Percentiles rank a stretch among this genome's conserved stretches.
Evolutionary conservation across 2,888 invertebrate species (phyloP).

Genomic region (Caenorhabditis zanzibari): DNA sequence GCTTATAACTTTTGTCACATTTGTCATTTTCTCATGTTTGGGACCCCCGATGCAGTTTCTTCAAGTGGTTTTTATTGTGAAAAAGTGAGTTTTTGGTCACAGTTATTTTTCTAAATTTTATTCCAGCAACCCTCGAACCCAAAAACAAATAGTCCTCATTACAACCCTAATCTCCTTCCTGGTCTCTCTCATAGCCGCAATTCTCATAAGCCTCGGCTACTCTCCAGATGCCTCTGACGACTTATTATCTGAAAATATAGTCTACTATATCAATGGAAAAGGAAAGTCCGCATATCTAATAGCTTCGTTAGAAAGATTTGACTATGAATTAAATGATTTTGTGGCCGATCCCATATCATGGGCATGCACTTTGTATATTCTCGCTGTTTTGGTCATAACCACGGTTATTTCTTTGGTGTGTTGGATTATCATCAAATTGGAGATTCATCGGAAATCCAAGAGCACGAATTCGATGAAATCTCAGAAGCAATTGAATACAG

Average conservation of each 20-base stretch:
- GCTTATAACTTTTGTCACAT: slow-evolving; percentile 46
- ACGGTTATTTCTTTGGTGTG: slow-evolving; percentile 48
- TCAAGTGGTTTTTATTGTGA: slow-evolving; percentile 47
- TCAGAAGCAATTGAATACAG: slow-evolving; percentile 38
- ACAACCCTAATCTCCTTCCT: slow-evolving; percentile 37
- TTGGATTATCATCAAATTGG: slow-evolving; percentile 26
- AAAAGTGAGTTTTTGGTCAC: slow-evolving; percentile 25
- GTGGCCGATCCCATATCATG: slow-evolving; percentile 33
- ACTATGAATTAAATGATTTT: slow-evolving; percentile 19
- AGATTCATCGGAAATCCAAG: slow-evolving; percentile 14
- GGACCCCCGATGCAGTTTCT: slow-evolving; percentile 61
- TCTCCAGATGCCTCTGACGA: slow-evolving; percentile 44
- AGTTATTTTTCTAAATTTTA: background rate
- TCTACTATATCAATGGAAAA: slow-evolving; percentile 56
- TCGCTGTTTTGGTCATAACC: slow-evolving; percentile 24
- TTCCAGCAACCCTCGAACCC: slow-evolving; percentile 29
- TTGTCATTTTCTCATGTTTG: slow-evolving; percentile 54
- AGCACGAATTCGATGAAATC: slow-evolving; percentile 45
- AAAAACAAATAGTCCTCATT: slow-evolving; percentile 22
- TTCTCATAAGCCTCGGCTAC: slow-evolving; percentile 43
- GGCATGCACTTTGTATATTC: slow-evolving; percentile 46
- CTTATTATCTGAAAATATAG: slow-evolving; percentile 32
- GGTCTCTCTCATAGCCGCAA: slow-evolving; percentile 28
- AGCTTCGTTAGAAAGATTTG: slow-evolving; percentile 50
- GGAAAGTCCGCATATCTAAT: slow-evolving; percentile 54